phyloP scores from a whole-genome alignment of 1,140 invertebrate genomes.

The Drosophila nigrodunni region DNA sequence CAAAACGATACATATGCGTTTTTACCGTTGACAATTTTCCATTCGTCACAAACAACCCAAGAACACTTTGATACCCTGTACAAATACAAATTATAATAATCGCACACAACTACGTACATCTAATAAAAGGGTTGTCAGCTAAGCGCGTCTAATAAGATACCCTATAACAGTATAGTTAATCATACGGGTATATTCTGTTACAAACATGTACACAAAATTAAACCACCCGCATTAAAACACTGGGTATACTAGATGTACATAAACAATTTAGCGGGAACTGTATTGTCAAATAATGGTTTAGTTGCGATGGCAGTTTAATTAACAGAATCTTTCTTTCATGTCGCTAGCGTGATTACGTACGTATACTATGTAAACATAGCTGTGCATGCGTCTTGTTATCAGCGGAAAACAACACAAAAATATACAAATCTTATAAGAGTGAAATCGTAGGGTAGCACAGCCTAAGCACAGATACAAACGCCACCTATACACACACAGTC shows the following conservation, averaged over 20 bases:
- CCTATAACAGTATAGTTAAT: no score
- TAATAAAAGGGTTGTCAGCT: no score
- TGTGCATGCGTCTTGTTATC: slow-evolving; percentile 21
- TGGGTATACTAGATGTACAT: not conserved
- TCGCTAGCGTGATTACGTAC: not conserved
- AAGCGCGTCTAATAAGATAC: no score
- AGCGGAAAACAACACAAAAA: slow-evolving; percentile 24
- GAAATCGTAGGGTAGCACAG: slow-evolving; percentile 9
- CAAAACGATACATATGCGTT: slow-evolving; percentile 21
- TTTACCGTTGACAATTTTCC: slow-evolving; percentile 17
- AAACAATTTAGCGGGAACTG: not conserved
- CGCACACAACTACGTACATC: no score
- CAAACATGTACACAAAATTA: no score
- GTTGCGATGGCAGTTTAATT: slow-evolving; percentile 10
- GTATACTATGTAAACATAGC: not conserved
- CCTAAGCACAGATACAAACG: not conserved
- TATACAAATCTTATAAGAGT: slow-evolving; percentile 5
- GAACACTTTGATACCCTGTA: not conserved
- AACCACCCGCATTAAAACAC: no score
- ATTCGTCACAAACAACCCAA: not conserved
- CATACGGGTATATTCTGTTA: no score
- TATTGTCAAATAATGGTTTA: not conserved
- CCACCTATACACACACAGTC: slow-evolving; percentile 1
- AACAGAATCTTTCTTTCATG: not conserved
- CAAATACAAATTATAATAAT: not conserved